Evolutionary conservation across 2,888 invertebrate genomes (phyloP).

Genomic region (Dryomyza anilis): DNA sequence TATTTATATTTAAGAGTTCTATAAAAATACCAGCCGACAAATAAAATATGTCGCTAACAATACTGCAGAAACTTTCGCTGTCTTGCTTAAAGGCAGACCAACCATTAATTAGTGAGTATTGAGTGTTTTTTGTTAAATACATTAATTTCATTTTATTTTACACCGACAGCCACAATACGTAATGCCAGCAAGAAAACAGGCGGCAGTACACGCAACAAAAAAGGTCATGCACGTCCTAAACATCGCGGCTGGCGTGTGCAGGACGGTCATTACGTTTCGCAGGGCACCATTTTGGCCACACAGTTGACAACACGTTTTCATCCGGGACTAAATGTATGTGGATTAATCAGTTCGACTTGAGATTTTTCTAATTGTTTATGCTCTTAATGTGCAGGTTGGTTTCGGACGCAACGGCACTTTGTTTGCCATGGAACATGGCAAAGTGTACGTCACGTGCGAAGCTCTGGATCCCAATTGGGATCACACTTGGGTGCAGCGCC

Average conservation of each 20-base stretch:
- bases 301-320: conserved; percentile 76
- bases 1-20: too few relatives aligned
- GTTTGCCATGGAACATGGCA: conserved; percentile 79
- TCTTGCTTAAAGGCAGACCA: conserved; percentile 51
- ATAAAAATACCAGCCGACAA: not conserved
- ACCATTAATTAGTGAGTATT: conserved; percentile 48
- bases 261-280: conserved; percentile 70
- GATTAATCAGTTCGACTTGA: not conserved
- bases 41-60: conserved; percentile 48
- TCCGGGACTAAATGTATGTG: conserved; percentile 76
- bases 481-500: conserved; percentile 73
- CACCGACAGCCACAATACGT: conserved; percentile 56
- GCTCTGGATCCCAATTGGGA: conserved; percentile 78
- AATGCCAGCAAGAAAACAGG: conserved; percentile 78
- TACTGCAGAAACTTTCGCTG: conserved; percentile 53
- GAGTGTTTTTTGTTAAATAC: not conserved
- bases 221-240: conserved; percentile 72
- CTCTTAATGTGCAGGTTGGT: conserved; percentile 70
- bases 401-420: conserved; percentile 79
- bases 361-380: not conserved
- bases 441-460: conserved; percentile 82
- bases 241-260: conserved; percentile 79
- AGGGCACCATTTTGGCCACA: conserved; percentile 72
- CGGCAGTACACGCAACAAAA: conserved; percentile 73
- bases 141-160: not conserved